These are phyloP conservation scores for Enteromius fasciolatus DNA, from an alignment of 2,797 vertebrate species.

Conservation along the genomic window DNA sequence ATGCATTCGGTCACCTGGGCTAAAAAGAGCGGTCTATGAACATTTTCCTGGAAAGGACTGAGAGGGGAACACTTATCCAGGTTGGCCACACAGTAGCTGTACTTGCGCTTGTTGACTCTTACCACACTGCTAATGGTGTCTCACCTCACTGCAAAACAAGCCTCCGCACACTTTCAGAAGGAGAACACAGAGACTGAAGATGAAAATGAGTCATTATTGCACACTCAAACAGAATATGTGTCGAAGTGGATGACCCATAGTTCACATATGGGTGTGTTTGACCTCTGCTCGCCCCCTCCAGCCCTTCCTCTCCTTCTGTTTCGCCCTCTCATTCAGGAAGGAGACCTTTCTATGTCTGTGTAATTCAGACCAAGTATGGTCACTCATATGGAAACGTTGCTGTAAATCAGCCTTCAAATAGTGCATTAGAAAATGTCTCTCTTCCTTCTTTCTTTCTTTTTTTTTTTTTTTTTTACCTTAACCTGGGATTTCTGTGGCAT, in stretches of 20 bases:
- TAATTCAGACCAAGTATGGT: constrained; percentile 26
- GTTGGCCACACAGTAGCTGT: background rate
- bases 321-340: constrained; percentile 41
- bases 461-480: background rate
- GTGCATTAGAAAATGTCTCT: background rate
- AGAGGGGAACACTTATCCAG: constrained; percentile 15
- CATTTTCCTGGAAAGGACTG: constrained; percentile 22
- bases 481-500: background rate
- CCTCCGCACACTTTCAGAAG: constrained; percentile 42
- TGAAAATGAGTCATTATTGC: constrained; percentile 3
- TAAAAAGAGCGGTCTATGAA: background rate
- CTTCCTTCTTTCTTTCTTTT: background rate
- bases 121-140: constrained; percentile 52
- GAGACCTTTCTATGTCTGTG: constrained; percentile 48
- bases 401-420: constrained; percentile 24
- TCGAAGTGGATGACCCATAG: constrained; percentile 51
- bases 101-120: constrained; percentile 34
- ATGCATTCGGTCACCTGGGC: background rate
- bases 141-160: constrained; percentile 55
- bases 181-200: constrained; percentile 24
- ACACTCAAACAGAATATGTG: constrained; percentile 30
- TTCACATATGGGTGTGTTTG: constrained; percentile 77
- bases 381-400: background rate
- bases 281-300: constrained; percentile 56
- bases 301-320: constrained; percentile 53